A percentile compares a stretch with the other conserved stretches of the same genome.
Conservation (phyloP, 2,113 vertebrate species). For the Erythrocercus mccallii region DNA sequence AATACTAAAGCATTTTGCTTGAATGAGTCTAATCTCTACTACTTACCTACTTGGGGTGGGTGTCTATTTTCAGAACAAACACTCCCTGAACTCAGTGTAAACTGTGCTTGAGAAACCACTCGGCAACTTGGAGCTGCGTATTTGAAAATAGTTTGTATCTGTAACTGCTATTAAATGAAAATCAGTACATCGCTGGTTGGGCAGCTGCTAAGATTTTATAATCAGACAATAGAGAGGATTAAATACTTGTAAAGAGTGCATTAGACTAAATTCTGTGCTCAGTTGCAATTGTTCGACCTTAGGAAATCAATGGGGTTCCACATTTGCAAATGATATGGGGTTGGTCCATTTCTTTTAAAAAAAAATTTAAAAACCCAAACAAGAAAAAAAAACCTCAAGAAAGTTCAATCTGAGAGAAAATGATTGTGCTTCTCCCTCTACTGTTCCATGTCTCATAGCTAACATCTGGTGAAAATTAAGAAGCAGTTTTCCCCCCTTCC, state of each 20-base stretch:
- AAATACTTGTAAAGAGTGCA: slow-evolving; percentile 39
- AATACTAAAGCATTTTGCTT: not conserved
- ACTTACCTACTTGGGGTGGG: not conserved
- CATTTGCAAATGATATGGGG: slow-evolving; percentile 21
- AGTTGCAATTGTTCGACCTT: not conserved
- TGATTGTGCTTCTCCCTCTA: slow-evolving; percentile 19
- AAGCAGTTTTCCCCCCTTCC: not conserved
- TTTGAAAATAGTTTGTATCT: slow-evolving; percentile 40
- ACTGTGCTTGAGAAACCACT: not conserved
- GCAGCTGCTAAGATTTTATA: slow-evolving; percentile 52
- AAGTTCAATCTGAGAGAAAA: slow-evolving; percentile 31
- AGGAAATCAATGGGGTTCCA: slow-evolving; percentile 47
- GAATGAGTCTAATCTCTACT: not conserved
- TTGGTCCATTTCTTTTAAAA: not conserved
- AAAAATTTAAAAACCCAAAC: not conserved
- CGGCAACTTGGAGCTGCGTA: not conserved
- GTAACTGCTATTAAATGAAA: slow-evolving; percentile 47
- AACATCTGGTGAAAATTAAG: slow-evolving; percentile 51
- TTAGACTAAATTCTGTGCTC: slow-evolving; percentile 37
- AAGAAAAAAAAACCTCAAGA: not conserved
- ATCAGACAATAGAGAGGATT: slow-evolving; percentile 51
- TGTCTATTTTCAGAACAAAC: slow-evolving; percentile 4
- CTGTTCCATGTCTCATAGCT: slow-evolving; percentile 35
- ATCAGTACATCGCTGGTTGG: not conserved
- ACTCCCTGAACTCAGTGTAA: not conserved